Evolutionary conservation across 2,113 vertebrate genomes (phyloP).

Genomic region (Barbus barbus): DNA sequence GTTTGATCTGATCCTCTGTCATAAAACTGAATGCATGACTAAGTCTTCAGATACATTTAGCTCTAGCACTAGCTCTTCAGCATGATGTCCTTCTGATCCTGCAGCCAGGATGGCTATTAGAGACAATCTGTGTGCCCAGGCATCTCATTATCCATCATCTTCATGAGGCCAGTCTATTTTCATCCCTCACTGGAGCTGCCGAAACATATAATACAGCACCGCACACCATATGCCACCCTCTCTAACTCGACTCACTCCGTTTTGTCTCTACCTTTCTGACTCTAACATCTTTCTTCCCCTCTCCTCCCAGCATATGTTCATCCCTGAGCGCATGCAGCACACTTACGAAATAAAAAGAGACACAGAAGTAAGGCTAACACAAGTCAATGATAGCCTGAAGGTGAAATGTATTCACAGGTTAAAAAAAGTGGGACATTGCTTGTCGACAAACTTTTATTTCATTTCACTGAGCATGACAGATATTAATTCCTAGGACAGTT

Average conservation of each 20-base stretch:
- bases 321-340: not conserved
- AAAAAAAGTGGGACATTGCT: not conserved
- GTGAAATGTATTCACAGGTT: not conserved
- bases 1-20: not conserved
- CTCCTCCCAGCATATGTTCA: not conserved
- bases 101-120: constrained; percentile 60
- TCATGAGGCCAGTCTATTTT: constrained; percentile 56
- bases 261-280: not conserved
- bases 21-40: constrained; percentile 23
- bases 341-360: not conserved
- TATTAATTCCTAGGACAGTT: not conserved
- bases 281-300: not conserved
- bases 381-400: not conserved
- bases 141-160: constrained; percentile 68
- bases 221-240: constrained; percentile 14
- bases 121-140: constrained; percentile 56
- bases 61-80: constrained; percentile 50
- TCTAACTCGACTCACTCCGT: not conserved
- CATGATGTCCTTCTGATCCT: constrained; percentile 60
- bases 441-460: not conserved
- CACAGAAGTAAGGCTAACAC: not conserved
- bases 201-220: constrained; percentile 33
- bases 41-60: constrained; percentile 33
- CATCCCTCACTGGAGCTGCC: constrained; percentile 49
- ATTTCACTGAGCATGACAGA: constrained; percentile 1